phyloP scores from a whole-genome alignment of 2,797 vertebrate genomes.

The Platyrinchus mystaceus region DNA sequence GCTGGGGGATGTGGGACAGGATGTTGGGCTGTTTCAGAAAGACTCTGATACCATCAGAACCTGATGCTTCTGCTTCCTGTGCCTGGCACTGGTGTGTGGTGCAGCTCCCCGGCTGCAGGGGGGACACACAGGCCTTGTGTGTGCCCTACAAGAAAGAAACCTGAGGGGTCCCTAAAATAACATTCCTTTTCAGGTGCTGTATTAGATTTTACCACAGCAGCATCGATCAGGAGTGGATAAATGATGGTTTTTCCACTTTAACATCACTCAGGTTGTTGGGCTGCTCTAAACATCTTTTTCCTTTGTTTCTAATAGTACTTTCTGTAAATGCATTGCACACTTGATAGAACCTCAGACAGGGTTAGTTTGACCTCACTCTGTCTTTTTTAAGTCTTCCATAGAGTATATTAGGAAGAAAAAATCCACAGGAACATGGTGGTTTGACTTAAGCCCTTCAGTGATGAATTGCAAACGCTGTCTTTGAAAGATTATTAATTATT shows the following conservation, averaged over 20 bases:
- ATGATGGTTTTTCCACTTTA: background rate
- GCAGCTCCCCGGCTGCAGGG: background rate
- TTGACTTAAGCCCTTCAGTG: background rate
- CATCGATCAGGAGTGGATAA: rapidly evolving
- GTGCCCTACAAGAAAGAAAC: background rate
- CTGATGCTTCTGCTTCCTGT: background rate
- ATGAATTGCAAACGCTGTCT: background rate
- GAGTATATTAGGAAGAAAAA: background rate
- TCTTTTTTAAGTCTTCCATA: background rate
- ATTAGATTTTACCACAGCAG: rapidly evolving
- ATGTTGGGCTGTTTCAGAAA: background rate
- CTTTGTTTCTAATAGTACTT: background rate
- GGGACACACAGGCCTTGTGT: rapidly evolving
- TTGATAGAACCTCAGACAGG: background rate
- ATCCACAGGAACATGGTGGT: background rate
- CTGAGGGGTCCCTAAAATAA: background rate
- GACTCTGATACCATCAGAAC: background rate
- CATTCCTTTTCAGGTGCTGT: background rate
- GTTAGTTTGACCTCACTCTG: background rate
- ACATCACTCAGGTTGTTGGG: background rate
- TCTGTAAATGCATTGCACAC: background rate
- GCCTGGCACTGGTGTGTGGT: background rate
- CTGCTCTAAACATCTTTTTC: background rate
- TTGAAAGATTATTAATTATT: background rate
- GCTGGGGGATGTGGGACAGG: background rate